Percentiles rank a stretch among this genome's conserved stretches.
Conservation (phyloP, 2,888 invertebrate species). For the Chloromyia formosa region DNA sequence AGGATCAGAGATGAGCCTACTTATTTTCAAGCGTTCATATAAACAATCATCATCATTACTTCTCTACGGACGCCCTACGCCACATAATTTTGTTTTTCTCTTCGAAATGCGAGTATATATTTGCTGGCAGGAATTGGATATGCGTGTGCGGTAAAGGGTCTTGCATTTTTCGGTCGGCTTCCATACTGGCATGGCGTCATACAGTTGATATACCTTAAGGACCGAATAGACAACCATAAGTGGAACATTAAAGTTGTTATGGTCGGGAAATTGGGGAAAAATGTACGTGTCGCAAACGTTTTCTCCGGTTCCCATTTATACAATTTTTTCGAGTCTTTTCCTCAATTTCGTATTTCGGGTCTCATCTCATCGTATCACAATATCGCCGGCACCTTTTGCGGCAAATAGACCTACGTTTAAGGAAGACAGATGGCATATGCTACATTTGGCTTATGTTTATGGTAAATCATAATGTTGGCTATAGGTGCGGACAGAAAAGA, state of each 20-base stretch:
- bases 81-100: slow-evolving; percentile 6
- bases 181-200: background rate
- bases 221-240: slow-evolving; percentile 41
- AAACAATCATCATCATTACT: slow-evolving; percentile 46
- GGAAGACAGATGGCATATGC: slow-evolving; percentile 14
- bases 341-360: slow-evolving; percentile 3
- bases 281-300: slow-evolving; percentile 41
- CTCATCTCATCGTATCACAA: background rate
- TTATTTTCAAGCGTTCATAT: slow-evolving; percentile 41
- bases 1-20: slow-evolving; percentile 37
- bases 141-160: background rate
- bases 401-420: slow-evolving; percentile 19
- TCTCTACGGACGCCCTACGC: slow-evolving; percentile 22
- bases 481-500: slow-evolving; percentile 10
- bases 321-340: background rate
- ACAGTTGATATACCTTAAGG: slow-evolving; percentile 33
- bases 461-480: slow-evolving; percentile 20
- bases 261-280: slow-evolving; percentile 36
- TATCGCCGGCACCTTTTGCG: background rate
- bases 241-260: slow-evolving; percentile 44
- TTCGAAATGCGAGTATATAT: background rate
- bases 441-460: background rate
- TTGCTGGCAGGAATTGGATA: too few relatives aligned
- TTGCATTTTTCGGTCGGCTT: slow-evolving; percentile 4
- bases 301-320: background rate